Percentiles rank a stretch among this genome's conserved stretches.
Evolutionary conservation across 1,140 invertebrate genomes (phyloP).

Genomic region (Dendrolimus kikuchii): DNA sequence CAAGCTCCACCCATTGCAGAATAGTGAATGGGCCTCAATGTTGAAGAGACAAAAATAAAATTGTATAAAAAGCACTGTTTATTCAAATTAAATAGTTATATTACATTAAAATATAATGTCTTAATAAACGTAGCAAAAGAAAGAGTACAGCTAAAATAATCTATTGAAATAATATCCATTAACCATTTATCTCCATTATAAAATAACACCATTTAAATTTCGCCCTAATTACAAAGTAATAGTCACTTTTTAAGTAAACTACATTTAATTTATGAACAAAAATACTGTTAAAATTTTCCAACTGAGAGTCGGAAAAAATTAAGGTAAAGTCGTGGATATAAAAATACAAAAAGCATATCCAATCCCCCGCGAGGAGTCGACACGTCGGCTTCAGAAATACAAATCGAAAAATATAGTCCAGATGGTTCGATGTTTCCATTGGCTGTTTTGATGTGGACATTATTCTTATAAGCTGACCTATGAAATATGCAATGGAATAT

Average conservation of each 20-base stretch:
- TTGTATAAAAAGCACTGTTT: slow-evolving; percentile 66
- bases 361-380: slow-evolving; percentile 33
- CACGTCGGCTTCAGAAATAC: slow-evolving; percentile 53
- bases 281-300: slow-evolving; percentile 31
- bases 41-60: slow-evolving; percentile 6
- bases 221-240: slow-evolving; percentile 39
- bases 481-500: too few relatives aligned
- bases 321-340: slow-evolving; percentile 47
- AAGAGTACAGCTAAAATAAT: slow-evolving; percentile 65
- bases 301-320: slow-evolving; percentile 18
- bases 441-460: background rate
- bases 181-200: slow-evolving; percentile 44
- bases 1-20: too few relatives aligned
- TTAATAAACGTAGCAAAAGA: slow-evolving; percentile 68
- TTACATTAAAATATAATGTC: slow-evolving; percentile 70
- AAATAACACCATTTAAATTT: slow-evolving; percentile 51
- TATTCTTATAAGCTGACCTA: too few relatives aligned
- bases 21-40: background rate
- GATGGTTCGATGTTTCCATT: slow-evolving; percentile 23
- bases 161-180: slow-evolving; percentile 64
- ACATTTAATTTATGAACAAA: slow-evolving; percentile 28
- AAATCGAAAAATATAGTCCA: slow-evolving; percentile 62
- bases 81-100: slow-evolving; percentile 72
- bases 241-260: slow-evolving; percentile 35
- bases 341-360: slow-evolving; percentile 70